Conservation (phyloP, 1,140 invertebrate species). For the Ips nitidus region DNA sequence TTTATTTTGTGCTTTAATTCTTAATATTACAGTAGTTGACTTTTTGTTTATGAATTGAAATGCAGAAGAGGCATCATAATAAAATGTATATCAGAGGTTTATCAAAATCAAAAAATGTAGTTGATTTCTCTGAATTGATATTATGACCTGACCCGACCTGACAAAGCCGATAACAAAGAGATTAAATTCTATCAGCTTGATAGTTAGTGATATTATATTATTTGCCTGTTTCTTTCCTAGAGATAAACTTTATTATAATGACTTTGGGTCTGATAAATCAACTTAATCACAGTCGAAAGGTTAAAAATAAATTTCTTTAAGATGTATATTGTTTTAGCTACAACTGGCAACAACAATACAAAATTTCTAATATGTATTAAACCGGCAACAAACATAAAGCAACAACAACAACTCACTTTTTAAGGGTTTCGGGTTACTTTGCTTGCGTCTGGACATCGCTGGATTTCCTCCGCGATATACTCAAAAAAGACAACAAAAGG, state of each 20-base stretch:
- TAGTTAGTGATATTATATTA: slow-evolving; percentile 22
- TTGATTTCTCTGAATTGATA: slow-evolving; percentile 21
- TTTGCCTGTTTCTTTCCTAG: slow-evolving; percentile 16
- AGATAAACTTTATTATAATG: slow-evolving; percentile 9
- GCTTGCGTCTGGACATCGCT: slow-evolving; percentile 62
- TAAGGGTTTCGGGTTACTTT: slow-evolving; percentile 64
- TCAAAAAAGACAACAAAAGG: background rate
- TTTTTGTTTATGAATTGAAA: too few relatives aligned
- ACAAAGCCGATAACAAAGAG: slow-evolving; percentile 13
- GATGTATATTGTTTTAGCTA: background rate
- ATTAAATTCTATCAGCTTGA: slow-evolving; percentile 16
- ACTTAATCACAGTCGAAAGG: slow-evolving; percentile 6
- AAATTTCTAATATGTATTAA: too few relatives aligned
- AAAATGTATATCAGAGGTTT: background rate
- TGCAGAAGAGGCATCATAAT: too few relatives aligned
- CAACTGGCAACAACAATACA: background rate
- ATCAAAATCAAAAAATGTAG: slow-evolving; percentile 15
- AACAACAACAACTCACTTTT: slow-evolving; percentile 57
- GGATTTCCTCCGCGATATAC: slow-evolving; percentile 21
- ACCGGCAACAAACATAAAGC: background rate
- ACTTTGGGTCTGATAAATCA: slow-evolving; percentile 4
- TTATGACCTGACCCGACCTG: slow-evolving; percentile 20
- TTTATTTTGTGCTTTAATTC: too few relatives aligned
- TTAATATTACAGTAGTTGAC: too few relatives aligned
- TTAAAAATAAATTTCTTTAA: background rate